Percentiles rank a stretch among this genome's conserved stretches.
These are phyloP conservation scores for Turdus rufiventris DNA, from an alignment of 2,113 vertebrate genomes.

Conservation along the genomic window DNA sequence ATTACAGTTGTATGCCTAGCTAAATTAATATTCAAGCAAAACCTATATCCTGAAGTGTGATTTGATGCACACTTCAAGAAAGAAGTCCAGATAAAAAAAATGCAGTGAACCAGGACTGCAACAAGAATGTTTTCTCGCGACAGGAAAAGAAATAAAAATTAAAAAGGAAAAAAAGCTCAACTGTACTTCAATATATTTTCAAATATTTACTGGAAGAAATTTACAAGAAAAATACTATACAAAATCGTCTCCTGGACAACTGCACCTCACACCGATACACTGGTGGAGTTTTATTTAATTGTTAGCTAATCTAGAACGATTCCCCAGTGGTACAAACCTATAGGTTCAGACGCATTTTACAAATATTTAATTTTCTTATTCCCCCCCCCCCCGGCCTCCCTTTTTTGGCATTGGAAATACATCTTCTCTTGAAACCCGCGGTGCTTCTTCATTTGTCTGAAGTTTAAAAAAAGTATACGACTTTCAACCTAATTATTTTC, in stretches of 20 bases:
- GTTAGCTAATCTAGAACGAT: slow-evolving; percentile 88
- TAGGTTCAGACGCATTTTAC: slow-evolving; percentile 73
- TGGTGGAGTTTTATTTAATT: slow-evolving; percentile 78
- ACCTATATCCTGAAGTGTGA: slow-evolving; percentile 88
- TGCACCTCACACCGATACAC: slow-evolving; percentile 86
- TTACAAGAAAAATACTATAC: slow-evolving; percentile 99
- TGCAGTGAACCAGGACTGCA: slow-evolving; percentile 87
- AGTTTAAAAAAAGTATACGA: slow-evolving; percentile 32
- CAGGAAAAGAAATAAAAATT: slow-evolving; percentile 65
- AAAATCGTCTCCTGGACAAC: slow-evolving; percentile 96
- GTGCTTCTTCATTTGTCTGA: slow-evolving; percentile 50
- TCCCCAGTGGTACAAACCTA: slow-evolving; percentile 81
- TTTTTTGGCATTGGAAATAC: slow-evolving; percentile 73
- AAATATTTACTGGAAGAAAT: slow-evolving; percentile 98
- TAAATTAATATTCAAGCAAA: slow-evolving; percentile 86
- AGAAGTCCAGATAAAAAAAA: slow-evolving; percentile 73
- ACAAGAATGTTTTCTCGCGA: slow-evolving; percentile 84
- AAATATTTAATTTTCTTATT: slow-evolving; percentile 53
- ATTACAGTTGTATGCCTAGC: slow-evolving; percentile 82
- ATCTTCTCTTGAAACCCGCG: slow-evolving; percentile 59
- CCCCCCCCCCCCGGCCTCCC: neutral
- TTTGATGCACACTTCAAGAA: slow-evolving; percentile 84
- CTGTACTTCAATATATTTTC: slow-evolving; percentile 95
- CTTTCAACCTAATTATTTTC: slow-evolving; percentile 48
- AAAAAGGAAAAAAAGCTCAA: slow-evolving; percentile 65